Conservation (phyloP, 1,140 invertebrate genomes). For the Aphelinus atriplicis region DNA sequence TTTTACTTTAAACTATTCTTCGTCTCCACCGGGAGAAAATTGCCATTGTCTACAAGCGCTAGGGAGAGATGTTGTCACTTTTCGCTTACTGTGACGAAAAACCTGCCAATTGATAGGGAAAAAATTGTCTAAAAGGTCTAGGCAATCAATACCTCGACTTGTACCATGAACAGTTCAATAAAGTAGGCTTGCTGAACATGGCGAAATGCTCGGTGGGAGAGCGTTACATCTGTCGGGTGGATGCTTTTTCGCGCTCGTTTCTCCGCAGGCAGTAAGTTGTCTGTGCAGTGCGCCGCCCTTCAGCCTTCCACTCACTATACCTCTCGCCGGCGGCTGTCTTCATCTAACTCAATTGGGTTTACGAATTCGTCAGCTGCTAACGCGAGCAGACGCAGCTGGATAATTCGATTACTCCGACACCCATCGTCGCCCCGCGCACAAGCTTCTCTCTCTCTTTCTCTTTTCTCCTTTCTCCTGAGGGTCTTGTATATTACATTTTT, state of each 20-base stretch:
- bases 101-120: too few relatives aligned
- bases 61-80: too few relatives aligned
- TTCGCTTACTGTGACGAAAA: too few relatives aligned
- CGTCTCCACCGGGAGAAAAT: too few relatives aligned
- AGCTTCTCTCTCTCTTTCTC: not conserved
- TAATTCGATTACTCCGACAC: slow-evolving; percentile 50
- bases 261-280: slow-evolving; percentile 9
- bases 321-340: slow-evolving; percentile 31
- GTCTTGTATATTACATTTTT: not conserved
- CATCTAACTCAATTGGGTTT: slow-evolving; percentile 41
- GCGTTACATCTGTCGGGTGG: too few relatives aligned
- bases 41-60: too few relatives aligned
- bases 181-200: too few relatives aligned
- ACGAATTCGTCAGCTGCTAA: slow-evolving; percentile 48
- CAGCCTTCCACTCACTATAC: slow-evolving; percentile 24
- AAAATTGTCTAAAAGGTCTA: too few relatives aligned
- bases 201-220: too few relatives aligned
- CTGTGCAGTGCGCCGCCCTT: slow-evolving; percentile 23
- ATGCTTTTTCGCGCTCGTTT: slow-evolving; percentile 10
- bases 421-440: not conserved
- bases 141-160: too few relatives aligned
- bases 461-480: not conserved
- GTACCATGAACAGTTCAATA: too few relatives aligned
- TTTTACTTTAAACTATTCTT: too few relatives aligned
- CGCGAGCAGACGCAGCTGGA: slow-evolving; percentile 41